phyloP scores from a whole-genome alignment of 2,113 vertebrate genomes.

The Callipepla squamata region DNA sequence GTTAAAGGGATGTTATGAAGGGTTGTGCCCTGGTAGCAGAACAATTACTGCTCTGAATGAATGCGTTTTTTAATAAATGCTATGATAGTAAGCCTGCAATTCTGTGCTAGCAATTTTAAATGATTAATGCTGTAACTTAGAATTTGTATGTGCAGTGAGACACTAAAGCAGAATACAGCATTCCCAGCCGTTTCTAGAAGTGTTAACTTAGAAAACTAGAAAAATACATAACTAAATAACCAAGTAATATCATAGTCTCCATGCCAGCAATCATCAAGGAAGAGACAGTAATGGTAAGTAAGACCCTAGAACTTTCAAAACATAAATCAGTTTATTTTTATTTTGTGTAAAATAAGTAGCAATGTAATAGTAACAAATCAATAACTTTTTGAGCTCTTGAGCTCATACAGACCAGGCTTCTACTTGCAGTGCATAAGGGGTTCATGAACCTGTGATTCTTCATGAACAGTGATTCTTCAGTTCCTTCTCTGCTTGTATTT shows the following conservation, averaged over 20 bases:
- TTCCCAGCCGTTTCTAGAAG: neutral
- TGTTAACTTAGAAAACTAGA: neutral
- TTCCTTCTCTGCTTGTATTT: neutral
- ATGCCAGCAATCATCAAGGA: neutral
- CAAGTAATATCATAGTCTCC: neutral
- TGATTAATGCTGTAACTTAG: slow-evolving; percentile 16
- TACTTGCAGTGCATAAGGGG: neutral
- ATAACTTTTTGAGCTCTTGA: neutral
- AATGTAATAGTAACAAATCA: neutral
- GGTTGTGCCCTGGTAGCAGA: slow-evolving; percentile 57
- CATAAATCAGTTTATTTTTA: neutral
- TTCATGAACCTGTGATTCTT: neutral
- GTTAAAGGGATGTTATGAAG: slow-evolving; percentile 57
- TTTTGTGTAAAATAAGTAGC: neutral
- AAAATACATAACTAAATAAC: neutral
- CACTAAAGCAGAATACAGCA: neutral
- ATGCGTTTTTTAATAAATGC: slow-evolving; percentile 65
- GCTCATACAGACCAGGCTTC: neutral
- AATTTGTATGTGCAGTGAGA: neutral
- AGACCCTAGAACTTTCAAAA: neutral
- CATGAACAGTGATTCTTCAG: neutral
- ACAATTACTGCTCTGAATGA: slow-evolving; percentile 62
- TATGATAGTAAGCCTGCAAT: neutral
- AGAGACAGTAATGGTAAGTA: neutral
- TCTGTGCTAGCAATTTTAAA: slow-evolving; percentile 4